Conservation (phyloP, 2,113 vertebrate species). For the Channa maculata region DNA sequence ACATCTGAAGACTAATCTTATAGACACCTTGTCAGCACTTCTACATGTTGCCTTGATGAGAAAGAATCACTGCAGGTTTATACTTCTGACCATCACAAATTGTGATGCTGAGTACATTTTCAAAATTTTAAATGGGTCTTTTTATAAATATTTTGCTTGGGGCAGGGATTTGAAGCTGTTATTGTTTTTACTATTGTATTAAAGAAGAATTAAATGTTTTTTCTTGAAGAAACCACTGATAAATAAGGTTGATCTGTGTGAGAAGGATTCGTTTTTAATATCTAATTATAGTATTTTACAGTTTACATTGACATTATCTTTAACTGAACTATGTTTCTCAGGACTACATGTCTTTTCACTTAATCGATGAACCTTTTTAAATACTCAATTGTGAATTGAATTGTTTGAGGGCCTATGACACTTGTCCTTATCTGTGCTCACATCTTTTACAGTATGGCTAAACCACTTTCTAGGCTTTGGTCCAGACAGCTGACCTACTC, state of each 20-base stretch:
- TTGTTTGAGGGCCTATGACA: not conserved
- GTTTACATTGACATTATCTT: no score
- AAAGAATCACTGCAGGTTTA: not conserved
- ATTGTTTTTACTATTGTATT: not conserved
- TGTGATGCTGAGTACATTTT: not conserved
- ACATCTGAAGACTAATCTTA: slow-evolving; percentile 15
- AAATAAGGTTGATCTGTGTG: no score
- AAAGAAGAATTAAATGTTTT: not conserved
- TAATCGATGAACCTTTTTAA: not conserved
- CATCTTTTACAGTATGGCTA: not conserved
- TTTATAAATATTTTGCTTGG: no score
- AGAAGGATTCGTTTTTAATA: no score
- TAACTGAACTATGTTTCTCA: no score
- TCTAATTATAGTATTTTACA: not conserved
- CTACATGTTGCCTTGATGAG: not conserved
- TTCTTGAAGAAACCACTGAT: no score
- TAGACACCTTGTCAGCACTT: slow-evolving; percentile 25
- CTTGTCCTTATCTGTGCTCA: not conserved
- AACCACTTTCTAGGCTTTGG: not conserved
- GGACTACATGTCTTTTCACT: no score
- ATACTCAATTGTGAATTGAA: not conserved
- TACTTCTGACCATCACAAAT: not conserved
- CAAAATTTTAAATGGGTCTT: not conserved
- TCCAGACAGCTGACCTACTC: not conserved
- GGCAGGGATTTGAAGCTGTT: not conserved